Evolutionary conservation across 2,113 vertebrate species (phyloP).

Genomic region (Rhinoderma darwinii): DNA sequence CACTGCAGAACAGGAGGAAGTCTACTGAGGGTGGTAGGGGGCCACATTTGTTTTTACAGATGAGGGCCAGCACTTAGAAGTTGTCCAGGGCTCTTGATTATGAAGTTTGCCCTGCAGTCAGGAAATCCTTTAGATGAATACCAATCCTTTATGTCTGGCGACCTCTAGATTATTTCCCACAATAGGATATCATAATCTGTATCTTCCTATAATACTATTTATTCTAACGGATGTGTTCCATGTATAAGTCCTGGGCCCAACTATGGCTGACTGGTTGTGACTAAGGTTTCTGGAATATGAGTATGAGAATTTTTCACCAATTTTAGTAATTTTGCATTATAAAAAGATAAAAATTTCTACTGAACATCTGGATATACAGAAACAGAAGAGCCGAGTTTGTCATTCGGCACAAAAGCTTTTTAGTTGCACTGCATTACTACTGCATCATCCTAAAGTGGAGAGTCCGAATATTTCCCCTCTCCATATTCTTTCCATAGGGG

Average conservation of each 20-base stretch:
- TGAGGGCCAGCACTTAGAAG: not conserved
- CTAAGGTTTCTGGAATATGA: no score
- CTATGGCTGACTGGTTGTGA: no score
- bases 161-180: not conserved
- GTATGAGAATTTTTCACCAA: no score
- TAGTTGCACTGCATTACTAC: no score
- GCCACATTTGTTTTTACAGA: not conserved
- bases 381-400: not conserved
- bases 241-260: not conserved
- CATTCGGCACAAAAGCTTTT: not conserved
- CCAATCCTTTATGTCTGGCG: not conserved
- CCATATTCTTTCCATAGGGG: no score
- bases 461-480: no score
- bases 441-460: no score
- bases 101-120: not conserved
- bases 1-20: not conserved
- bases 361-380: not conserved
- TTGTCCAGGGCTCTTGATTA: not conserved
- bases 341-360: no score
- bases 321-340: not conserved
- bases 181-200: not conserved
- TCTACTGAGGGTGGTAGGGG: not conserved
- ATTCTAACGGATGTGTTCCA: not conserved
- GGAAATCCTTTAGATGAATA: not conserved
- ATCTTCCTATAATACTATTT: not conserved